Evolutionary conservation across 2,113 vertebrate species (phyloP), one percentile per base, ranked within the genome.

Genomic region (Ammodytes marinus): DNA sequence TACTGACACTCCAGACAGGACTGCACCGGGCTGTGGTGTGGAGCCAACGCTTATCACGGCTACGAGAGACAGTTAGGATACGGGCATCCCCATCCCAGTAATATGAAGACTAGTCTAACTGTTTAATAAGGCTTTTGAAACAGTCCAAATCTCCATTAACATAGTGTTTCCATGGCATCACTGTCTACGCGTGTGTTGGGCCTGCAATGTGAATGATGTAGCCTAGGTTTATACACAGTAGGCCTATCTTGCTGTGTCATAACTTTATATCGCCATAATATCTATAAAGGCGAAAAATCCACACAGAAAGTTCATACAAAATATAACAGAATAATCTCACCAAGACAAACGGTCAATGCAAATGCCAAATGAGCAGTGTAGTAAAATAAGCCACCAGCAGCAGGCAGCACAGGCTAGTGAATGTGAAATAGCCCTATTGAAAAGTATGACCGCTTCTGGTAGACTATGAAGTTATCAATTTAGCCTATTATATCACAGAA

Each of bases 361-460:
- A 6, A 39, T 53, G 27, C 82, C 1, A 46, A 8, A 42, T 5
- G n/a, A 73, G 67, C 9, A 67, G 15, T 72, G 71, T 14, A 71
- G 49, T 46, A 47, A 5, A 70, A 14, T 39, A 55, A 54, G 1
- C 6, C 68, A 63, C 78, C 78, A 82, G 0, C 47, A 78, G 69
- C 19, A 60, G 50, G 52, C 79, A 86, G 60, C 59, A 74, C 59
- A 78, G 69, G 13, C 52, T 14, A 53, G 19, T 53, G 4, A 7
- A 66, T 50, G 35, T 58, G 53, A 35, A 37, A 11, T 17, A 45
- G 8, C 15, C 13, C 58, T 40, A n/a, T 65, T 37, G n/a, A 12
- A 1, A 65, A 52, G 11, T 64, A 40, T 46, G 37, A 10, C n/a
- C 19, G 9, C 6, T 6, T 4, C 45, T 46, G 11, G n/a, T 19